Base-by-base conservation (phyloP, 1,140 invertebrate genomes). In the Drosophila leontia region DNA sequence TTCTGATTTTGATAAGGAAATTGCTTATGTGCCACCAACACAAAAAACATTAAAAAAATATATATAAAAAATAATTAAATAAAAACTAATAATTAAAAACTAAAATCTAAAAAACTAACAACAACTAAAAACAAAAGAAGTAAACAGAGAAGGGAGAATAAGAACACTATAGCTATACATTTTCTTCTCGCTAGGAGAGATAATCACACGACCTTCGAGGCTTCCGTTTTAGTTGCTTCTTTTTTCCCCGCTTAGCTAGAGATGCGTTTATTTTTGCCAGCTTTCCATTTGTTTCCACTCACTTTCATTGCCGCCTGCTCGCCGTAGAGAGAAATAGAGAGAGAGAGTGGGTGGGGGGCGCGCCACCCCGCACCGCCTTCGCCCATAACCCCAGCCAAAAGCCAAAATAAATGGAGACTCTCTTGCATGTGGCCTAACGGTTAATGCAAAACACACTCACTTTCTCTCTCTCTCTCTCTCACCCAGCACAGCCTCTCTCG, bases 1-100 rank as follows among this genome's bases (percentile, higher is more conserved):
- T 78, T 75, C 63, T 78, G 75, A 82, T 81, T 79, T 81, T 81
- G 45, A 51, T 72, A 84, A 63, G 45, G 70, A 63, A 63, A 64
- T 53, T 59, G 74, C 74, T 76, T 76, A 58, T 65, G 35, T 67
- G 61, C 47, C 72, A 55, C 74, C 41, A 76, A 51, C 55, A 48
- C 45, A 34, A 41, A 67, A 44, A 68, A 45, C 57, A 1, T 44
- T 35, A 67, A 56, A 56, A 7, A 34, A 23, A 51, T 68, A 26
- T 9, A 15, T 0, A 50, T 11, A 1, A 5, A 12, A 17, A 51
- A 11, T 39, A 47, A 50, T 34, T 56, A 32, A 50, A 26, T 56
- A 32, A 50, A 26, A 75, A 35, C 9, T 35, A 53, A 53, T 17
- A 51, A 35, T n/a, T 53, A 53, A 53, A 11, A 53, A 53, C 13